Evolutionary conservation across 2,797 vertebrate species (phyloP).

Genomic region (Sylvilagus floridanus): DNA sequence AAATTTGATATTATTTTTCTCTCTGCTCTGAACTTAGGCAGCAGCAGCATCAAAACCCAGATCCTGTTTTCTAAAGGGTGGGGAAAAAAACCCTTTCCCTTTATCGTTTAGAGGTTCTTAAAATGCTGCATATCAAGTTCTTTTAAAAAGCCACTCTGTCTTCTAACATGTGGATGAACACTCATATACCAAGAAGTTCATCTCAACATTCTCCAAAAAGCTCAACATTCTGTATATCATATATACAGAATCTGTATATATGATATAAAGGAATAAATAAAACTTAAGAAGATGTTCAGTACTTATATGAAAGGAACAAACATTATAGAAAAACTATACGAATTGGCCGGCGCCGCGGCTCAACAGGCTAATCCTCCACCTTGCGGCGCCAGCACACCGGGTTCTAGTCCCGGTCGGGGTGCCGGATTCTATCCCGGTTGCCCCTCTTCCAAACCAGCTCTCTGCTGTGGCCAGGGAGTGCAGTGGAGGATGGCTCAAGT

Average conservation of each 20-base stretch:
- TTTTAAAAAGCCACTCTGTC: not conserved
- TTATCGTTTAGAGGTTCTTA: constrained; percentile 34
- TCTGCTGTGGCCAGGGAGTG: too few relatives aligned
- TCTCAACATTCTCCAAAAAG: not conserved
- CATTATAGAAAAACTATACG: not conserved
- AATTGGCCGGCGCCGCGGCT: too few relatives aligned
- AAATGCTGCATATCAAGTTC: not conserved
- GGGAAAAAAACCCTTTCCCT: not conserved
- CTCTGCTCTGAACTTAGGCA: not conserved
- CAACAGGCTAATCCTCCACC: too few relatives aligned
- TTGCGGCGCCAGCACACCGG: too few relatives aligned
- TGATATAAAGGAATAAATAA: not conserved
- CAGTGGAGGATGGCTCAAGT: too few relatives aligned
- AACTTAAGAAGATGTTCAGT: constrained; percentile 36
- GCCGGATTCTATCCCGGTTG: too few relatives aligned
- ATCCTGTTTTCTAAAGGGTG: not conserved
- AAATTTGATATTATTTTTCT: constrained; percentile 31
- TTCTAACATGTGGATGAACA: not conserved
- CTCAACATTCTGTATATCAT: too few relatives aligned
- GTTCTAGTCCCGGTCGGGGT: too few relatives aligned
- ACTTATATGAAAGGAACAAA: constrained; percentile 2
- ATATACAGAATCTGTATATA: not conserved
- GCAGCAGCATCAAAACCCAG: constrained; percentile 16
- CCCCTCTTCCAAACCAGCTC: too few relatives aligned
- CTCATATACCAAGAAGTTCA: not conserved